Conservation (phyloP, 2,113 vertebrate genomes). For the Dipodomys ordii region DNA sequence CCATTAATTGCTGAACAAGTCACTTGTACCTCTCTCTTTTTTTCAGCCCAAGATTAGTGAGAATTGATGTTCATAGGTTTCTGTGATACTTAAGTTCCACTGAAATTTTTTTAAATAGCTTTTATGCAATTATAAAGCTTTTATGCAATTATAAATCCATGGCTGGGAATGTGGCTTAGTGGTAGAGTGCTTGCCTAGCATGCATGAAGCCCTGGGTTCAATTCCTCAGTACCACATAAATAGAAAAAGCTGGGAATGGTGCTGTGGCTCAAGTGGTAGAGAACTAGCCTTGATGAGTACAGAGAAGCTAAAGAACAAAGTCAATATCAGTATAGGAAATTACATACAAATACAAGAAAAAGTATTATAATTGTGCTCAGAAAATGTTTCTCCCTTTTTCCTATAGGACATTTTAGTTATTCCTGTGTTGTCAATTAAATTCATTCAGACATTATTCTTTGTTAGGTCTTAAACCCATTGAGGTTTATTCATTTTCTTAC, state of each 20-base stretch:
- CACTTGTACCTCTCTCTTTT: background rate
- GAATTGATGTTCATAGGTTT: background rate
- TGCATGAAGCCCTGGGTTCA: no score
- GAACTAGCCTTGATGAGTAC: no score
- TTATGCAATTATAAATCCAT: no score
- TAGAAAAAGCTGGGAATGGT: no score
- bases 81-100: background rate
- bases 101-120: background rate
- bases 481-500: background rate
- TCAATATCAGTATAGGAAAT: background rate
- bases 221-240: no score
- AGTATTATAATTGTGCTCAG: background rate
- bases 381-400: background rate
- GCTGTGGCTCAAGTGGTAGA: no score
- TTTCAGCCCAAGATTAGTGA: background rate
- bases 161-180: no score
- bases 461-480: background rate
- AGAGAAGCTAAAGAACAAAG: background rate
- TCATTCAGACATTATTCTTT: background rate
- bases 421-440: background rate
- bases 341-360: background rate
- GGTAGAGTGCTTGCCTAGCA: no score
- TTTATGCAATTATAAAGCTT: no score
- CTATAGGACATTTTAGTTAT: background rate
- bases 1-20: background rate